phyloP scores from a whole-genome alignment of 2,797 vertebrate species.

The Mastacembelus armatus region DNA sequence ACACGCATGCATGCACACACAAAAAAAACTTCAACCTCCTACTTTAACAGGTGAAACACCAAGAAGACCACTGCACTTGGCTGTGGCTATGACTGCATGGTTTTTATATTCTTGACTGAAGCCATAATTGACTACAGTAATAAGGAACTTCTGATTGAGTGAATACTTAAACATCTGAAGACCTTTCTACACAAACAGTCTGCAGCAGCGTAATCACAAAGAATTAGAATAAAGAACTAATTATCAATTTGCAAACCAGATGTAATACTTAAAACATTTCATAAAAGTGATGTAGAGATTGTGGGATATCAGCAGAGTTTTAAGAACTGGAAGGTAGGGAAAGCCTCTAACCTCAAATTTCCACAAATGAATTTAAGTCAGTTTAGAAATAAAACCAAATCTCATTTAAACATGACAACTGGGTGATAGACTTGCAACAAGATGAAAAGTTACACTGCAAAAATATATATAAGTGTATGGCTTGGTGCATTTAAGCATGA shows the following conservation, averaged over 20 bases:
- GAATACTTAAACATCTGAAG: constrained; percentile 43
- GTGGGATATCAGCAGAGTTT: constrained; percentile 9
- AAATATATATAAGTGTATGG: constrained; percentile 13
- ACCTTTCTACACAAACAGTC: constrained; percentile 18
- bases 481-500: constrained; percentile 6
- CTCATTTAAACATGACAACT: constrained; percentile 11
- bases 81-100: background rate
- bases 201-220: constrained; percentile 2
- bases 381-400: constrained; percentile 11
- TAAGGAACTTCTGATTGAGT: constrained; percentile 31
- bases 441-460: constrained; percentile 9
- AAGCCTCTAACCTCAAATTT: constrained; percentile 4
- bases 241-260: constrained; percentile 8
- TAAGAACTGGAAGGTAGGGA: constrained; percentile 3
- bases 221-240: constrained; percentile 14
- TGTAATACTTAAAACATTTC: constrained; percentile 9
- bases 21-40: no score
- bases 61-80: no score
- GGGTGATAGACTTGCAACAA: constrained; percentile 14
- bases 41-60: no score
- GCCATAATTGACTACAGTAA: constrained; percentile 12
- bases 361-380: constrained; percentile 5
- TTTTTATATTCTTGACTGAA: constrained; percentile 16
- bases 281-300: constrained; percentile 7
- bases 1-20: no score